Percentiles rank a stretch among this genome's conserved stretches.
Evolutionary conservation across 2,113 vertebrate species (phyloP).

Genomic region (Monopterus albus): DNA sequence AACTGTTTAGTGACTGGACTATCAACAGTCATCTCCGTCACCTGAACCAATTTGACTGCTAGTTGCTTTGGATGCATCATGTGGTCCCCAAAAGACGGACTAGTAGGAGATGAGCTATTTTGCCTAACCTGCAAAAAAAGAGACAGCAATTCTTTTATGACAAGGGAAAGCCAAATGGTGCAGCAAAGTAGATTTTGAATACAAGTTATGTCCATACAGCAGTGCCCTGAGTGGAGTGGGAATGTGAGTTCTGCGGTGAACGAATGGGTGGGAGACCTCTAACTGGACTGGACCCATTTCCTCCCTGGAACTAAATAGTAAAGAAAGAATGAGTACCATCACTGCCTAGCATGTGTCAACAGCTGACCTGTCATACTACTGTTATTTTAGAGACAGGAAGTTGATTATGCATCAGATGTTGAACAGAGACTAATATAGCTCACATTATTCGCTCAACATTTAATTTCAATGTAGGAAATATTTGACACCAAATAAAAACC

Average conservation of each 20-base stretch:
- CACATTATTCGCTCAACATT: background rate
- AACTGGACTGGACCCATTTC: conserved; percentile 97
- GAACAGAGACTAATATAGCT: background rate
- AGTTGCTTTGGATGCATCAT: conserved; percentile 94
- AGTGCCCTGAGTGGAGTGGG: conserved; percentile 93
- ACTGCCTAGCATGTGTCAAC: conserved; percentile 13
- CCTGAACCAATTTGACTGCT: conserved; percentile 95
- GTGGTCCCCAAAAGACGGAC: conserved; percentile 96
- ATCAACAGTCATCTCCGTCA: conserved; percentile 75
- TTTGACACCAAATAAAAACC: conserved; percentile 64
- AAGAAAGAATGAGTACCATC: conserved; percentile 37
- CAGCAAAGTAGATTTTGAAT: background rate
- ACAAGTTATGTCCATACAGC: conserved; percentile 84
- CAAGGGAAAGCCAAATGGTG: background rate
- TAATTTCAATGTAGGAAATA: conserved; percentile 16
- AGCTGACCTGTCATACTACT: background rate
- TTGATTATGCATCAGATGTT: background rate
- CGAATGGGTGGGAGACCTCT: conserved; percentile 93
- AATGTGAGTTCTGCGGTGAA: conserved; percentile 97
- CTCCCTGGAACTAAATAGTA: conserved; percentile 90
- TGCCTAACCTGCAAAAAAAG: conserved; percentile 89
- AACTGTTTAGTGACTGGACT: background rate
- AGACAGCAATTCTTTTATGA: background rate
- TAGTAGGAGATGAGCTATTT: conserved; percentile 97
- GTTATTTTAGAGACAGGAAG: conserved; percentile 28